These are phyloP conservation scores for Elmis aenea DNA, from an alignment of 2,888 invertebrate genomes.

Conservation along the genomic window DNA sequence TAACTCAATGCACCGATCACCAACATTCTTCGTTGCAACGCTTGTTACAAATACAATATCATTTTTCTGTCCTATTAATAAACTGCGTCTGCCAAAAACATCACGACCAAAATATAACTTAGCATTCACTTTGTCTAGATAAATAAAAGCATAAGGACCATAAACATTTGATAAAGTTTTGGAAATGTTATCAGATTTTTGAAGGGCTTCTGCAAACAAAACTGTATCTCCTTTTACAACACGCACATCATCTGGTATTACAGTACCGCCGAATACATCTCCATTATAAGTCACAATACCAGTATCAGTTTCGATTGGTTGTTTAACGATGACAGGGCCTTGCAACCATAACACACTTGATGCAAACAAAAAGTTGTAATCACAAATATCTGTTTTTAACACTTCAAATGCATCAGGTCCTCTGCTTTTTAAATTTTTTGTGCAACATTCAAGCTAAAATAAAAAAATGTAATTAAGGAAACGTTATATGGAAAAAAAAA, in stretches of 20 bases:
- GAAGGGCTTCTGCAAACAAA: constrained; percentile 47
- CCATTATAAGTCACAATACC: constrained; percentile 83
- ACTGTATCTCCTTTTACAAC: constrained; percentile 50
- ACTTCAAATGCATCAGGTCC: constrained; percentile 52
- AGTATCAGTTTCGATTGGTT: constrained; percentile 61
- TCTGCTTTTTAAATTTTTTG: constrained; percentile 47
- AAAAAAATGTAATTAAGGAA: constrained; percentile 1
- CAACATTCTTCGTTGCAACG: constrained; percentile 55
- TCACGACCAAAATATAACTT: constrained; percentile 80
- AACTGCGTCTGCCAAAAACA: constrained; percentile 77
- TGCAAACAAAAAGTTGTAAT: constrained; percentile 33
- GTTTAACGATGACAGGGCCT: constrained; percentile 58
- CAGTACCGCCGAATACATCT: constrained; percentile 65
- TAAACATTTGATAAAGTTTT: constrained; percentile 55
- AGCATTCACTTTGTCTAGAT: constrained; percentile 56
- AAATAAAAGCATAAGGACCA: constrained; percentile 84
- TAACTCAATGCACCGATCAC: constrained; percentile 52
- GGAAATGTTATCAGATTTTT: constrained; percentile 32
- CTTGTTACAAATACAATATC: constrained; percentile 50
- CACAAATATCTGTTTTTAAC: constrained; percentile 18
- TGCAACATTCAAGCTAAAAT: constrained; percentile 34
- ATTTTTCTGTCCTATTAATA: constrained; percentile 57
- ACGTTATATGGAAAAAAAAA: too few species aligned
- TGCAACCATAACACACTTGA: constrained; percentile 80
- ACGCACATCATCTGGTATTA: constrained; percentile 39